A percentile compares a stretch with the other conserved stretches of the same genome.
Evolutionary conservation across 1,140 invertebrate genomes (phyloP).

Genomic region (Calliopsis andreniformis): DNA sequence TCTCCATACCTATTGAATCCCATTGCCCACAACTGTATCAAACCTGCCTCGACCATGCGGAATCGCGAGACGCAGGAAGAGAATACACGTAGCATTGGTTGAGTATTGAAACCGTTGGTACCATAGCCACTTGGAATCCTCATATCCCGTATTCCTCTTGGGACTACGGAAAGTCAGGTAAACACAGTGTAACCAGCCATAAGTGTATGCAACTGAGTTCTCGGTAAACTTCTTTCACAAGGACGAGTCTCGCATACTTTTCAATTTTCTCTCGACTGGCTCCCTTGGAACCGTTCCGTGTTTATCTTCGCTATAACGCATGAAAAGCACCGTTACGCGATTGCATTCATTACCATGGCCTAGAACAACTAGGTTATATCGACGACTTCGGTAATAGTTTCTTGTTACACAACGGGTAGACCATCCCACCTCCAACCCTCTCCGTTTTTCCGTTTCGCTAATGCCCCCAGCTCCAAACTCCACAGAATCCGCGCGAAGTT

Average conservation of each 20-base stretch:
- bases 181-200: constrained; percentile 40
- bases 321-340: constrained; percentile 18
- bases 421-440: neutral
- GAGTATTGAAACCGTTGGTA: constrained; percentile 21
- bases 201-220: constrained; percentile 21
- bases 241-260: neutral
- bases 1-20: too few relatives aligned
- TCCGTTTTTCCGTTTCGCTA: neutral
- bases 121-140: neutral
- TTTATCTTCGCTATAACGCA: constrained; percentile 19
- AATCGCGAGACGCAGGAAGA: neutral
- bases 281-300: neutral
- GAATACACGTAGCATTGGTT: neutral
- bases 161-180: constrained; percentile 6
- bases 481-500: neutral
- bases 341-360: constrained; percentile 19
- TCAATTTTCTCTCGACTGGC: constrained; percentile 30
- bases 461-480: neutral
- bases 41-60: too few relatives aligned
- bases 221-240: neutral
- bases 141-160: constrained; percentile 28
- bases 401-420: neutral
- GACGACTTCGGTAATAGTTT: constrained; percentile 23
- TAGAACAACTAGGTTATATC: neutral
- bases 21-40: too few relatives aligned